A percentile compares a stretch with the other conserved stretches of the same genome.
These are phyloP conservation scores for Drosophila lacertosa DNA, from an alignment of 1,140 invertebrate genomes.

Conservation along the genomic window DNA sequence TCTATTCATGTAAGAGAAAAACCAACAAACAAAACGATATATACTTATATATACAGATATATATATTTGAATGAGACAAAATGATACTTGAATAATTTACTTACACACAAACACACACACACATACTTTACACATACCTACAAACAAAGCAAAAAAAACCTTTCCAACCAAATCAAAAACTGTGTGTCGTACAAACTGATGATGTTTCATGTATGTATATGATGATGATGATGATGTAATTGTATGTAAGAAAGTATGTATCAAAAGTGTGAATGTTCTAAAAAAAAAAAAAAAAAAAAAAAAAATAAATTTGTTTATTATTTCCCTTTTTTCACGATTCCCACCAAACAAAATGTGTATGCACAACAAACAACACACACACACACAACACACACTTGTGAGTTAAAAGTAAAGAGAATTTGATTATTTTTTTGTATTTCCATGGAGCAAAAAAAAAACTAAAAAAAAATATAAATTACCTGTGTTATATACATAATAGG, in stretches of 20 bases:
- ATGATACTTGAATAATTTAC: constrained; percentile 47
- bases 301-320: too few species aligned
- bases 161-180: too few species aligned
- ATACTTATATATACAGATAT: constrained; percentile 32
- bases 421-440: constrained; percentile 61
- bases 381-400: constrained; percentile 50
- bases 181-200: too few species aligned
- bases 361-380: too few species aligned
- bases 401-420: constrained; percentile 44
- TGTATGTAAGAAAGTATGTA: too few species aligned
- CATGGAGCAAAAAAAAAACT: constrained; percentile 19
- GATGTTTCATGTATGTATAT: too few species aligned
- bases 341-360: too few species aligned
- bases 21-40: too few species aligned
- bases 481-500: constrained; percentile 76
- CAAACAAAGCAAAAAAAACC: constrained; percentile 32
- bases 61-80: constrained; percentile 51
- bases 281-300: too few species aligned
- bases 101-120: constrained; percentile 3
- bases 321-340: too few species aligned
- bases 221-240: too few species aligned
- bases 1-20: constrained; percentile 65
- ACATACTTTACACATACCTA: constrained; percentile 23
- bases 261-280: too few species aligned
- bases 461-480: constrained; percentile 53